Base-by-base conservation (phyloP, 2,888 invertebrate species). In the Athalia circularis region DNA sequence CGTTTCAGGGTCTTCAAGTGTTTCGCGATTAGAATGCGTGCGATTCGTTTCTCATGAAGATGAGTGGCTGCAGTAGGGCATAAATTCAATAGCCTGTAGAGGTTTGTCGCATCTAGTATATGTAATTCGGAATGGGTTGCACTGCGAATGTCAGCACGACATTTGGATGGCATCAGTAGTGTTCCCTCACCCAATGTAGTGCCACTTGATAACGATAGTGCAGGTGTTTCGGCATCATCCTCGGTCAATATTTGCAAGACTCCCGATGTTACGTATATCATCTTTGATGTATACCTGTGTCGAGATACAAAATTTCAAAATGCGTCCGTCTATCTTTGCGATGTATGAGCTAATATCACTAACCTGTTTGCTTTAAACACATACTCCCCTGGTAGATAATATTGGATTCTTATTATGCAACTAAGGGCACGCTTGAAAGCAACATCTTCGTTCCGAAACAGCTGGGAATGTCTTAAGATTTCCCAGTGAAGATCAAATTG, bases 141-240 rank as follows among this genome's bases (percentile, higher is more conserved):
- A 11, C 57, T 72, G n/a, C 72, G 72, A 72, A 72, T 11, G n/a
- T 72, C 72, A 15, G 47, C 72, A 45, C 72, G 57, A 72, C 72
- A 72, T 59, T 45, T 72, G 6, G 59, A 59, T 8, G 72, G 72
- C 47, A 72, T 64, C 7, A 85, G 79, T n/a, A 85, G 79, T 1
- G 81, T 80, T 2, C 81, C 79, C 65, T 84, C 85, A 0, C 85
- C 84, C 11, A 85, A 61, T 59, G 82, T 81, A 6, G 83, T 84
- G 8, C 85, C 85, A 4, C 82, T 81, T 7, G 83, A 81, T 50
- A 85, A 79, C 3, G 82, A 82, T 29, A 85, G 47, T 47, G 85
- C 82, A 0, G 85, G 84, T 0, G 84, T 83, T 76, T 85, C 85
- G 0, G 83, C 83, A 67, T 85, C 84, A 59, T 84, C 81, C 70